These are phyloP conservation scores for Parelbella ahira DNA, from an alignment of 2,888 invertebrate species.

Conservation along the genomic window DNA sequence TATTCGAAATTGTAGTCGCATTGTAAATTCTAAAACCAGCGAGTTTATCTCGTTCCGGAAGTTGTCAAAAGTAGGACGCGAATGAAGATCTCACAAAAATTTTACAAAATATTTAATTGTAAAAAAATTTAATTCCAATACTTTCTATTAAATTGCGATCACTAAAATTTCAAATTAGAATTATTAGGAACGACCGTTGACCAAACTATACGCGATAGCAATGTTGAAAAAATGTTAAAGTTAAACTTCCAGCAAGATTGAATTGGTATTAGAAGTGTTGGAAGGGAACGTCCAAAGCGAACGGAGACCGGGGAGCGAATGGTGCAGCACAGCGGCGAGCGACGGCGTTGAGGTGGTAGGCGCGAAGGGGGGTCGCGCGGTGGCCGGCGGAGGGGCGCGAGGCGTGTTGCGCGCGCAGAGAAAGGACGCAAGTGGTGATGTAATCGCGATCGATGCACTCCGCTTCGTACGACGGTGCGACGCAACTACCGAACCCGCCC, in stretches of 20 bases:
- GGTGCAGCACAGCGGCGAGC: slow-evolving; percentile 41
- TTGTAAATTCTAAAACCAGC: slow-evolving; percentile 37
- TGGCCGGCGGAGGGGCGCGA: slow-evolving; percentile 39
- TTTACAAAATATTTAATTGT: slow-evolving; percentile 7
- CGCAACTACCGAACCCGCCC: slow-evolving; percentile 43
- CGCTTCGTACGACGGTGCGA: slow-evolving; percentile 35
- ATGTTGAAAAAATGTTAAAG: slow-evolving; percentile 38
- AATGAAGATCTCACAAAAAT: slow-evolving; percentile 46
- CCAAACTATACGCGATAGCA: slow-evolving; percentile 32
- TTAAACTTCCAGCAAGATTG: slow-evolving; percentile 48
- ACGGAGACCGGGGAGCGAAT: slow-evolving; percentile 48
- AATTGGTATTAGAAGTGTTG: slow-evolving; percentile 33
- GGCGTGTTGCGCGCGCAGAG: slow-evolving; percentile 73
- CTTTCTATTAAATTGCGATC: slow-evolving; percentile 41
- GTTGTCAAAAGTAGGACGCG: slow-evolving; percentile 68
- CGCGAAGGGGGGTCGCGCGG: slow-evolving; percentile 31
- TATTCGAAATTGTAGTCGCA: neutral
- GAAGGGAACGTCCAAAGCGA: slow-evolving; percentile 64
- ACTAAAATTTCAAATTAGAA: slow-evolving; percentile 40
- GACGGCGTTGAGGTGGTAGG: slow-evolving; percentile 51
- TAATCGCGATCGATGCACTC: slow-evolving; percentile 78
- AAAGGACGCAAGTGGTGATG: slow-evolving; percentile 77
- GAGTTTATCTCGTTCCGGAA: slow-evolving; percentile 65
- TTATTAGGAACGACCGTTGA: slow-evolving; percentile 27
- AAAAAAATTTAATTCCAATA: slow-evolving; percentile 31